Conservation (phyloP, 2,797 vertebrate species). For the Lates japonicus region DNA sequence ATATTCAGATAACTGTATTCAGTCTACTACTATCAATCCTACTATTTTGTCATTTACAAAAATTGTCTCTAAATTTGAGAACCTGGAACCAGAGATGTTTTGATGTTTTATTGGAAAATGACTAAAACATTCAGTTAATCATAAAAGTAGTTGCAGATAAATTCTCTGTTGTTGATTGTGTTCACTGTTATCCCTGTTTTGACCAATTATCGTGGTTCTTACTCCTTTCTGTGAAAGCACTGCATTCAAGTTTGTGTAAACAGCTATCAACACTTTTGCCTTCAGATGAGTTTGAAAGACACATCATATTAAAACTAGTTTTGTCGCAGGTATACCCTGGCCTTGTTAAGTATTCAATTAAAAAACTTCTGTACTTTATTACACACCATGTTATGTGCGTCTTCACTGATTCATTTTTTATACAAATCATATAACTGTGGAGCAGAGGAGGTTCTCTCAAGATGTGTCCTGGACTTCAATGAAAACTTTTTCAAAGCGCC, state of each 20-base stretch:
- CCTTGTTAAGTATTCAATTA: not conserved
- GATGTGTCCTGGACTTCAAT: not conserved
- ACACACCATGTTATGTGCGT: not conserved
- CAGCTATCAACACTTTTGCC: not conserved
- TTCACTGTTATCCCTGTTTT: not conserved
- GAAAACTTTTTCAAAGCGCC: slow-evolving; percentile 4
- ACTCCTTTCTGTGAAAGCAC: not conserved
- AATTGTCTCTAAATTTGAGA: not conserved
- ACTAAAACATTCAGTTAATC: not conserved
- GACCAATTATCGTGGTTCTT: not conserved
- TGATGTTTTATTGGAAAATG: not conserved
- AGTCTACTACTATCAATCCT: no score
- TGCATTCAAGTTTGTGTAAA: not conserved
- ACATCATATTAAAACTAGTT: not conserved
- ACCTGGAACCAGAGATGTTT: not conserved
- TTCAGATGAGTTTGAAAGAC: not conserved
- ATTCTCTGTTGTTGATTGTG: not conserved
- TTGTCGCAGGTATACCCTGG: not conserved
- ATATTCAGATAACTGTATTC: no score
- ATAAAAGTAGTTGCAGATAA: not conserved
- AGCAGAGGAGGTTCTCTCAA: not conserved
- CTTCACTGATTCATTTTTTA: not conserved
- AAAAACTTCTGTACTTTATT: not conserved
- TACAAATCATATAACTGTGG: no score
- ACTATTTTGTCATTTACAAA: no score